Conservation (phyloP, 2,888 invertebrate species). For the Empis livida region DNA sequence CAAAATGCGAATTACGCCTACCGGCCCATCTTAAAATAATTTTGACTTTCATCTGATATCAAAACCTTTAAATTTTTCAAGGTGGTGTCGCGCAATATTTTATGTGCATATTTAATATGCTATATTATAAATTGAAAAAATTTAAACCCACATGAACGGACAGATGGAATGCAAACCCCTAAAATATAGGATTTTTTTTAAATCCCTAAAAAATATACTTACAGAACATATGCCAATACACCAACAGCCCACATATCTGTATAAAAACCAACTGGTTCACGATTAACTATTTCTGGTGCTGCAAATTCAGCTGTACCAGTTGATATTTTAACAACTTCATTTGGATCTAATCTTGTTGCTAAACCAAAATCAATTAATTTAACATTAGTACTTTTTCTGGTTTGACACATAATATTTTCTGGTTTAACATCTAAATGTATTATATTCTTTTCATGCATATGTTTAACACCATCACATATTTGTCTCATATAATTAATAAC, state of each 20-base stretch:
- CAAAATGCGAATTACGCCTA: too few relatives aligned
- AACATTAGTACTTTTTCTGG: constrained; percentile 84
- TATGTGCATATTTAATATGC: too few relatives aligned
- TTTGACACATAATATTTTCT: constrained; percentile 99
- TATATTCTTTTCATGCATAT: constrained; percentile 99
- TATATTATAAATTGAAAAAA: too few relatives aligned
- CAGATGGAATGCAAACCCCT: too few relatives aligned
- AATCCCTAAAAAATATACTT: too few relatives aligned
- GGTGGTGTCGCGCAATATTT: too few relatives aligned
- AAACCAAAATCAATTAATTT: constrained; percentile 99
- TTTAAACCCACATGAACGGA: too few relatives aligned
- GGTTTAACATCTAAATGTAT: constrained; percentile 96
- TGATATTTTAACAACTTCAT: constrained; percentile 96
- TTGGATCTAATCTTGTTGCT: constrained; percentile 94
- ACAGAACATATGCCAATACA: constrained; percentile 95
- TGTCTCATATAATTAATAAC: constrained; percentile 99
- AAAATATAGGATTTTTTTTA: too few relatives aligned
- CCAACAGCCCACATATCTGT: constrained; percentile 99
- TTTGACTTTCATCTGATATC: too few relatives aligned
- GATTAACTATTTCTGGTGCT: constrained; percentile 96
- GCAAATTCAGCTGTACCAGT: constrained; percentile 99
- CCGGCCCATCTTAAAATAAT: too few relatives aligned
- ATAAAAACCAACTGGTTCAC: constrained; percentile 98
- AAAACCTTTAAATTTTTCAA: too few relatives aligned
- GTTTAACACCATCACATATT: constrained; percentile 91